Base-by-base conservation (phyloP, 2,113 vertebrate species). In the Myiopsitta monachus region DNA sequence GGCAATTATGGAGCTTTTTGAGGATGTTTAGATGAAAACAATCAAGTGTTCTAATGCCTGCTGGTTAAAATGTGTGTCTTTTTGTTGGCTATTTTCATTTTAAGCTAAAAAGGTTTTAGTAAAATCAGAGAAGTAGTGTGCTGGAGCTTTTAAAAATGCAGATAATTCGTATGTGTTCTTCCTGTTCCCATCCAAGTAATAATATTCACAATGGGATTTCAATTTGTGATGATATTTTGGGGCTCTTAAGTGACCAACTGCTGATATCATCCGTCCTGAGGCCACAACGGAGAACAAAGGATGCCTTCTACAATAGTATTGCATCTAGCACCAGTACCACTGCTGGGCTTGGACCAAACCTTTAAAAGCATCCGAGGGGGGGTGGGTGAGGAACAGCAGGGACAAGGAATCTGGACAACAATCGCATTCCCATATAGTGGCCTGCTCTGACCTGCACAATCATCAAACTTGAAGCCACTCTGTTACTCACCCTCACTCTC, bases 371-470 rank as follows among this genome's bases (percentile, higher is more conserved):
- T n/a, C 27, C 0, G 0, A 47, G 31, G 44, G 55, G n/a, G 39
- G 18, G 14, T 16, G 47, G 18, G 31, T 27, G 85, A 39, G 67
- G 27, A 49, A 59, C 83, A 77, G 46, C 43, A 6, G 0, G 43
- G 12, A 22, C 14, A 26, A 36, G 43, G 86, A 55, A 21, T 28
- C 38, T 54, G 67, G 16, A 63, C 23, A 9, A 28, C 47, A 21
- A 2, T 43, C 19, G 3, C 6, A 0, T 36, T 55, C 10, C 51
- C 36, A 4, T 5, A 0, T 3, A 30, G 6, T 8, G 15, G 24
- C 54, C 30, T 18, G 38, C 62, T 70, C 49, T 23, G 43, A 69
- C 74, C 55, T 64, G 55, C 22, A 19, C 30, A 5, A 8, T n/a
- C 1, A 0, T 10, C 67, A 63, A 27, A 4, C 44, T 18, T n/a